Conservation (phyloP, 2,888 invertebrate species). For the Eurois occulta region DNA sequence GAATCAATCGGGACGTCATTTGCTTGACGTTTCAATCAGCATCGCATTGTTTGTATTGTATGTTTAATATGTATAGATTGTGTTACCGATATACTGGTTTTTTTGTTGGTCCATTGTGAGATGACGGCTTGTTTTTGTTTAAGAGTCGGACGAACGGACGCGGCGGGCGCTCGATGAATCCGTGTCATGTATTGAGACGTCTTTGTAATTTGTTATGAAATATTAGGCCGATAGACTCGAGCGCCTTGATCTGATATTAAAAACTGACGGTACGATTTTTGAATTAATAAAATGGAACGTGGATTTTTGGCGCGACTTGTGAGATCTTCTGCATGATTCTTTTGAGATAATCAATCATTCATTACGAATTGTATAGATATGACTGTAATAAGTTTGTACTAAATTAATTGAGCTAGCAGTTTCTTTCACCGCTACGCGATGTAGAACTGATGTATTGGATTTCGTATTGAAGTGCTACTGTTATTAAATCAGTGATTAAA, state of each 20-base stretch:
- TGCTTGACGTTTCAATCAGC: constrained; percentile 90
- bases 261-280: constrained; percentile 52
- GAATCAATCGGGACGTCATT: constrained; percentile 88
- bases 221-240: constrained; percentile 77
- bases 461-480: background rate
- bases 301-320: constrained; percentile 50
- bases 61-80: constrained; percentile 89
- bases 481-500: constrained; percentile 7
- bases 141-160: constrained; percentile 65
- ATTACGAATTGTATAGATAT: background rate
- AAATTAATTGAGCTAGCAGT: constrained; percentile 13
- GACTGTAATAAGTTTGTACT: constrained; percentile 21
- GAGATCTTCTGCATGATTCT: background rate
- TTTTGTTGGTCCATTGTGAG: constrained; percentile 80
- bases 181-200: constrained; percentile 80
- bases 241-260: constrained; percentile 61
- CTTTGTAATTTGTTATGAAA: constrained; percentile 84
- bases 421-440: constrained; percentile 14
- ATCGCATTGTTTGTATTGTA: constrained; percentile 89
- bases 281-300: constrained; percentile 63
- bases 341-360: constrained; percentile 40
- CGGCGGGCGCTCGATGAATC: constrained; percentile 74
- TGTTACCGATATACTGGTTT: constrained; percentile 89
- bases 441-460: background rate
- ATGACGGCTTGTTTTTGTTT: constrained; percentile 82